Evolutionary conservation across 2,113 vertebrate species (phyloP).

Genomic region (Neolamprologus ventralis): DNA sequence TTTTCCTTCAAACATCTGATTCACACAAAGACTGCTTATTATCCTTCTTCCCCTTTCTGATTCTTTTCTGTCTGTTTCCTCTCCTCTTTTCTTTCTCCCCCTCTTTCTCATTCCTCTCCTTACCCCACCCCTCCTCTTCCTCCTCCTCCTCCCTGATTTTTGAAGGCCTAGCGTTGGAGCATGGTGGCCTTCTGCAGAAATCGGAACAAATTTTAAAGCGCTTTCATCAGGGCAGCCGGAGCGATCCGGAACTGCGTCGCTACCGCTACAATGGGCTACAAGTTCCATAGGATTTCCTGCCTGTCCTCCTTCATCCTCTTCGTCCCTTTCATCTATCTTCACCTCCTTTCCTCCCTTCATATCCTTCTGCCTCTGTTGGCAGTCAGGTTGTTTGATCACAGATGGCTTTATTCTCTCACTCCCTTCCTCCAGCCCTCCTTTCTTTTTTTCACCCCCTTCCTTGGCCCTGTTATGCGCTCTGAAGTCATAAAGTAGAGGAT

Average conservation of each 20-base stretch:
- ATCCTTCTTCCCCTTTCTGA: background rate
- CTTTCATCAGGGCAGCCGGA: constrained; percentile 34
- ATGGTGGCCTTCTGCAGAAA: constrained; percentile 16
- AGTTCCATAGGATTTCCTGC: constrained; percentile 45
- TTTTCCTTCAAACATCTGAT: constrained; percentile 20
- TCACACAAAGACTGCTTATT: constrained; percentile 4
- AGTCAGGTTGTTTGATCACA: constrained; percentile 49
- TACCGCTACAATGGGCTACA: background rate
- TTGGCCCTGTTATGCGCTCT: constrained; percentile 42
- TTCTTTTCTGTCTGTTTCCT: constrained; percentile 4
- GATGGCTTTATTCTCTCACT: constrained; percentile 28
- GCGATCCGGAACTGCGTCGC: background rate
- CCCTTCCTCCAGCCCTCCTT: constrained; percentile 12
- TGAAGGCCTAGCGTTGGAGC: background rate
- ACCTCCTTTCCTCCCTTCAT: constrained; percentile 18
- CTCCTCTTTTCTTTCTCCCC: constrained; percentile 30
- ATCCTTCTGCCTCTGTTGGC: constrained; percentile 29
- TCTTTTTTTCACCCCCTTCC: constrained; percentile 2
- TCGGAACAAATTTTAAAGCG: constrained; percentile 27
- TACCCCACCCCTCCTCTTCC: constrained; percentile 26
- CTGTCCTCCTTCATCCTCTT: constrained; percentile 39
- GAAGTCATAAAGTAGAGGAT: constrained; percentile 64
- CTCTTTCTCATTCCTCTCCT: constrained; percentile 37
- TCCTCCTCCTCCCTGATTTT: constrained; percentile 6
- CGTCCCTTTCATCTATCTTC: constrained; percentile 45